Conservation (phyloP, 2,113 vertebrate genomes). For the Seriola rivoliana region DNA sequence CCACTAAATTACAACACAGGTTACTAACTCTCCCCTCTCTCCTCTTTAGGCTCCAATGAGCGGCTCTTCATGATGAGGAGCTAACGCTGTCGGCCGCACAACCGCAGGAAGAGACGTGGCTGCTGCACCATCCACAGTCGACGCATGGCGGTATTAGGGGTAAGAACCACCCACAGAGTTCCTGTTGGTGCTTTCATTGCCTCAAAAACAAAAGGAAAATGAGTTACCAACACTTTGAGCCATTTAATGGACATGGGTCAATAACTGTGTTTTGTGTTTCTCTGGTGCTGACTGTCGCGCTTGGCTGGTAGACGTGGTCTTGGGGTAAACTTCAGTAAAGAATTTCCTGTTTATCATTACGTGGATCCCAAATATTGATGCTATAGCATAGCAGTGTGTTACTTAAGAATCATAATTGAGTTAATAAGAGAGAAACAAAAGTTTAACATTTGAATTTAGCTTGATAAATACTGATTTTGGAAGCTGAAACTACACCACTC, state of each 20-base stretch:
- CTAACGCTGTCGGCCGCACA: constrained; percentile 72
- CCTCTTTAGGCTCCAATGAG: constrained; percentile 74
- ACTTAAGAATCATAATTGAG: background rate
- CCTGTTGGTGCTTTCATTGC: background rate
- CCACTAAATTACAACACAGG: background rate
- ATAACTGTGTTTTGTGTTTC: background rate
- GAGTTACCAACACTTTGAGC: background rate
- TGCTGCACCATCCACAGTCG: constrained; percentile 72
- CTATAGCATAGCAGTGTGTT: background rate
- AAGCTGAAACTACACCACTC: background rate
- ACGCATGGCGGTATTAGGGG: constrained; percentile 86
- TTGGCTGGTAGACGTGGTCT: background rate
- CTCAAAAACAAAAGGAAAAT: background rate
- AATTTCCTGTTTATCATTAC: background rate
- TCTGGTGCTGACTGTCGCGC: background rate
- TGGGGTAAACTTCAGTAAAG: background rate
- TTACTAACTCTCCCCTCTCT: background rate
- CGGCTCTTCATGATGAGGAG: constrained; percentile 80
- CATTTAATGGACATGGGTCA: background rate
- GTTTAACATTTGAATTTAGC: background rate
- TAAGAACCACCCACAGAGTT: constrained; percentile 47
- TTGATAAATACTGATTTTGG: background rate
- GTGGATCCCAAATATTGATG: background rate
- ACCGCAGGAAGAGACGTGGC: constrained; percentile 78
- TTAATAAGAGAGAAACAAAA: background rate